Base-by-base conservation (phyloP, 1,140 invertebrate genomes). In the Mamestra configurata region DNA sequence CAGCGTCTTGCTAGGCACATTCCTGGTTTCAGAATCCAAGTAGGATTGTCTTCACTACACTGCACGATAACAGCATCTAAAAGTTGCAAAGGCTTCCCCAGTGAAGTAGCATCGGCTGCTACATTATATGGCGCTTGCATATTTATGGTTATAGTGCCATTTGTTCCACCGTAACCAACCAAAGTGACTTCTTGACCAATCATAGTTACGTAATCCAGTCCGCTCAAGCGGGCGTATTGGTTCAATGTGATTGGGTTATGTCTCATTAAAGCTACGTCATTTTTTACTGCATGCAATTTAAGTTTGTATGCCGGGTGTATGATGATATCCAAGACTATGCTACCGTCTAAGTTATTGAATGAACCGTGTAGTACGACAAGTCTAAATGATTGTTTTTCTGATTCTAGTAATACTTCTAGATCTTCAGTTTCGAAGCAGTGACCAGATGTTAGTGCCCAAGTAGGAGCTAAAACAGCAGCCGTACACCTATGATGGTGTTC, bases 1-100 rank as follows among this genome's bases (percentile, higher is more conserved):
- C 77, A 78, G 11, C 11, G 20, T 13, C 77, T 35, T 4, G 77
- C 77, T 10, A 79, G 5, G 51, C 78, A 79, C 18, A 72, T 51
- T 1, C 22, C 8, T 18, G 27, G 24, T 8, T 40, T 31, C 6
- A 72, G 5, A n/a, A 24, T 15, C 1, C 2, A 8, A 5, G n/a
- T n/a, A 37, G 6, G n/a, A n/a, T 27, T 24, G n/a, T n/a, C n/a
- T 11, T 43, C 8, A 4, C 15, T 18, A 49, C 66, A 70, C 0
- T 24, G 11, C 13, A 27, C 40, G 0, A 70, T 22, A n/a, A 70
- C 20, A 15, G 22, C 66, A n/a, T 70, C 35, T 13, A 70, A 7
- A n/a, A 37, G 1, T 37, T 61, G 59, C 37, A 61, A 61, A 35
- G 59, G 59, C 15, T 49, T 49, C 0, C 15, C 20, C 7, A 70